Conservation (phyloP, 2,113 vertebrate species). For the Actinemys pallida region DNA sequence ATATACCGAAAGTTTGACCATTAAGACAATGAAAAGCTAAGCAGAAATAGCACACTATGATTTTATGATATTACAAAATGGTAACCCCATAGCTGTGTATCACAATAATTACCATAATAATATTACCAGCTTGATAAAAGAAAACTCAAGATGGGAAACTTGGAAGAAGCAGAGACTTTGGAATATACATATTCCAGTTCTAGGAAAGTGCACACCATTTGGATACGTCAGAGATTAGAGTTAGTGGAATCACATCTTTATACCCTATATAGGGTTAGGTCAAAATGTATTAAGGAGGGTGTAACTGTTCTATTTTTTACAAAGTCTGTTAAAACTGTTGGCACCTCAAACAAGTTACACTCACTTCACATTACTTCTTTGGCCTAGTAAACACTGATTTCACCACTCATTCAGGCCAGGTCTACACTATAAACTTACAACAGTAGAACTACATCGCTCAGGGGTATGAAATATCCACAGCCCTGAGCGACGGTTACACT, state of each 20-base stretch:
- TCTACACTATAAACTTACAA: background rate
- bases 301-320: background rate
- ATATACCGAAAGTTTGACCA: background rate
- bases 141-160: background rate
- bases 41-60: background rate
- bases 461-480: background rate
- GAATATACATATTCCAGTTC: background rate
- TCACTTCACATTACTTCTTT: background rate
- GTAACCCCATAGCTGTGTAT: background rate
- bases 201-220: background rate
- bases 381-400: background rate
- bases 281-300: slow-evolving; percentile 16
- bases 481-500: background rate
- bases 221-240: background rate
- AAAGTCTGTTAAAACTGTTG: background rate
- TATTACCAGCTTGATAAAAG: background rate
- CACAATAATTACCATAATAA: background rate
- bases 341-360: background rate
- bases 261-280: background rate
- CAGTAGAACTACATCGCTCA: background rate
- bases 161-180: background rate
- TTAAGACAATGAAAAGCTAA: background rate
- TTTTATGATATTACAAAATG: background rate
- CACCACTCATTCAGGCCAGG: background rate
- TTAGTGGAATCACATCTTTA: too few relatives aligned